Evolutionary conservation across 2,113 vertebrate genomes (phyloP).

Genomic region (Varanus salvator): DNA sequence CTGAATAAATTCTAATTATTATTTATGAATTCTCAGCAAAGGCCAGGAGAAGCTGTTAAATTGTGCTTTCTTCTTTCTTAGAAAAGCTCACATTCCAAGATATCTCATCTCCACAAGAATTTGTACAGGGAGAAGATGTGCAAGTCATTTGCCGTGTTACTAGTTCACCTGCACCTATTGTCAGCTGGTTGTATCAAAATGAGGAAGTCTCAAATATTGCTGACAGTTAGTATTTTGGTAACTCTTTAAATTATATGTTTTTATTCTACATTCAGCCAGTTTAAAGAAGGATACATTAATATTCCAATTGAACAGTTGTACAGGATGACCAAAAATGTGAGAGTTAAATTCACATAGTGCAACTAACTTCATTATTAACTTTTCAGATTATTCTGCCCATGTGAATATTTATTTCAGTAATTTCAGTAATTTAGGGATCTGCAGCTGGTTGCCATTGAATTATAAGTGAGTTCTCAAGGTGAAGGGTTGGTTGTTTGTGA

Average conservation of each 20-base stretch:
- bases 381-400: background rate
- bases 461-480: background rate
- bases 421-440: background rate
- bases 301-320: background rate
- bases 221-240: constrained; percentile 94
- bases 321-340: background rate
- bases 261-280: constrained; percentile 37
- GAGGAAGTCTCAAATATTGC: constrained; percentile 88
- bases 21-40: constrained; percentile 3
- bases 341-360: background rate
- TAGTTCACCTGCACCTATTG: constrained; percentile 91
- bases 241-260: constrained; percentile 79
- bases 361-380: background rate
- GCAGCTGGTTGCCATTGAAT: no score
- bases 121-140: constrained; percentile 91
- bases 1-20: background rate
- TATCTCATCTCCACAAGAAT: constrained; percentile 92
- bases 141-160: constrained; percentile 93
- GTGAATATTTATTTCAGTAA: background rate
- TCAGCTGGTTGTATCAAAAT: constrained; percentile 95
- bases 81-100: constrained; percentile 95
- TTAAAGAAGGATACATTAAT: background rate
- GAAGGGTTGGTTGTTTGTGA: no score
- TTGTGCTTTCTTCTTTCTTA: constrained; percentile 66
- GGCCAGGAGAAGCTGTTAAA: background rate